phyloP scores from a whole-genome alignment of 2,888 invertebrate genomes.

The Synergus japonicus region DNA sequence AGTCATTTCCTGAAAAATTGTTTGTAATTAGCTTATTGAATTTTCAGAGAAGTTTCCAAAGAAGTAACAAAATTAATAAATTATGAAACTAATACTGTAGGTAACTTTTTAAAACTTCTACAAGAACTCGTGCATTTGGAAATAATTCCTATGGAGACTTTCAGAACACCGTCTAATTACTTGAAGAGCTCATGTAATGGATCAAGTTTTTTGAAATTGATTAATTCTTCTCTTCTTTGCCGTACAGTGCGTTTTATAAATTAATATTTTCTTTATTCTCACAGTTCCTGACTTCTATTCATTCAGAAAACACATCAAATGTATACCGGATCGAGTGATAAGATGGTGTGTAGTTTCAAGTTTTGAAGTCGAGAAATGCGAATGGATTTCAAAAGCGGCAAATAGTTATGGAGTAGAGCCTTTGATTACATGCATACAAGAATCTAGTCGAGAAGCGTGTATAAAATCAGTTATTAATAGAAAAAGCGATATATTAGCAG shows the following conservation, averaged over 20 bases:
- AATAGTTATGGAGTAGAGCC: constrained; percentile 88
- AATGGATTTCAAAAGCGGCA: constrained; percentile 87
- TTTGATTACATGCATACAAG: constrained; percentile 86
- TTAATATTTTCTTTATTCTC: constrained; percentile 44
- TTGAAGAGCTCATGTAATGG: not conserved
- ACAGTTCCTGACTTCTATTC: constrained; percentile 65
- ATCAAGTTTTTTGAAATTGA: not conserved
- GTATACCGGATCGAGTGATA: constrained; percentile 70
- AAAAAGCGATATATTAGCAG: constrained; percentile 85
- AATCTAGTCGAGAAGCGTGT: constrained; percentile 82
- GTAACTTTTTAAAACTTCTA: constrained; percentile 68
- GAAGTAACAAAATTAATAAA: constrained; percentile 78
- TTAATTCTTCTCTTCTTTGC: not conserved
- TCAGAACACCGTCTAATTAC: not conserved
- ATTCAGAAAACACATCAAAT: constrained; percentile 49
- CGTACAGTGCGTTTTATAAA: constrained; percentile 38
- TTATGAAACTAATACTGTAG: constrained; percentile 77
- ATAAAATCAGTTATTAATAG: constrained; percentile 82
- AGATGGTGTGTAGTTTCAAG: constrained; percentile 83
- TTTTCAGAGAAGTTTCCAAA: constrained; percentile 76
- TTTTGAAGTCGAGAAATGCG: constrained; percentile 87
- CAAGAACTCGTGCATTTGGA: not conserved
- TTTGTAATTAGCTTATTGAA: constrained; percentile 30
- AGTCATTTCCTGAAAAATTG: constrained; percentile 8
- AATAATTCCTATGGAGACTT: not conserved